These are phyloP conservation scores for Australoheros scitulus DNA, from an alignment of 2,113 vertebrate species.

Conservation along the genomic window DNA sequence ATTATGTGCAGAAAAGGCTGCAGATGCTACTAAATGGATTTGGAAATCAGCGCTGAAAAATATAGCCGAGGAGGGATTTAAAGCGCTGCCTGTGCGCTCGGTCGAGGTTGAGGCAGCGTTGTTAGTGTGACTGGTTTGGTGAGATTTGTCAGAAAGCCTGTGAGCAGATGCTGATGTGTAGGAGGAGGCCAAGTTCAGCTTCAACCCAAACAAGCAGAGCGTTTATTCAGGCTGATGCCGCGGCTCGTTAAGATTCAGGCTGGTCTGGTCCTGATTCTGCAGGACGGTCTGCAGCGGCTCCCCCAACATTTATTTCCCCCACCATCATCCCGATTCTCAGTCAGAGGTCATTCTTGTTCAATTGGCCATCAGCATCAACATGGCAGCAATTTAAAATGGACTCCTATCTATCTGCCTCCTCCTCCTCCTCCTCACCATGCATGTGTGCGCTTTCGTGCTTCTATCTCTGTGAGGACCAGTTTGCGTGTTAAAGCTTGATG, in stretches of 20 bases:
- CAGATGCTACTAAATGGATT: slow-evolving; percentile 65
- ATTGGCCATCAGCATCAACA: slow-evolving; percentile 25
- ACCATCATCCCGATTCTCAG: not conserved
- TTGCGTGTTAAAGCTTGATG: not conserved
- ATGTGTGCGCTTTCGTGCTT: not conserved
- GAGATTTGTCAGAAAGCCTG: slow-evolving; percentile 3
- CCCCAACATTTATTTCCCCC: too few species aligned
- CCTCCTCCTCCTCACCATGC: slow-evolving; percentile 1
- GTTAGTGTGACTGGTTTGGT: slow-evolving; percentile 29
- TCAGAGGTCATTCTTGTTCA: not conserved
- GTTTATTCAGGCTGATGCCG: not conserved
- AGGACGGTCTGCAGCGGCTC: not conserved
- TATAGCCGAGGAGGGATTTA: slow-evolving; percentile 40
- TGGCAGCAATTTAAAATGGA: slow-evolving; percentile 31
- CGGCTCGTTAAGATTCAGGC: not conserved
- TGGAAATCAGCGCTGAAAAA: slow-evolving; percentile 36
- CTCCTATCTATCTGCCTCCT: slow-evolving; percentile 15
- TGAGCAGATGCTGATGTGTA: slow-evolving; percentile 32
- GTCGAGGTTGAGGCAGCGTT: slow-evolving; percentile 5
- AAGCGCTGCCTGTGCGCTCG: slow-evolving; percentile 3
- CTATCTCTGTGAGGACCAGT: not conserved
- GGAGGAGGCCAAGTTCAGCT: slow-evolving; percentile 29
- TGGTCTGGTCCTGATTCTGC: not conserved
- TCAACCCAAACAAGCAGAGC: not conserved
- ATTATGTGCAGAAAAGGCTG: slow-evolving; percentile 57